Evolutionary conservation across 2,797 vertebrate species (phyloP).

Genomic region (Gadopsis marmoratus): DNA sequence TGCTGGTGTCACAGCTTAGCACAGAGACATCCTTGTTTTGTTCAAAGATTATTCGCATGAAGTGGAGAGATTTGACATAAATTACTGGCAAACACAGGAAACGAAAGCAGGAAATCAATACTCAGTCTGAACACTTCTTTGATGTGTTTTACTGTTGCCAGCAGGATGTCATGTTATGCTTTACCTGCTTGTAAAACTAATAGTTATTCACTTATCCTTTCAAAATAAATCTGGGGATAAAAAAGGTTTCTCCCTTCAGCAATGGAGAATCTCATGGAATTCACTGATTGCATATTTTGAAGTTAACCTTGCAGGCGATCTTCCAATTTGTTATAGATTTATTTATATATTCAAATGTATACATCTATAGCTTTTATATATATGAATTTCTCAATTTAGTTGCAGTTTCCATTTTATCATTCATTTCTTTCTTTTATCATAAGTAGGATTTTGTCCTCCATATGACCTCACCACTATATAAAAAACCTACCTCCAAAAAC

Average conservation of each 20-base stretch:
- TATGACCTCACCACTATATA: neutral
- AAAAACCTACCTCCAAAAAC: neutral
- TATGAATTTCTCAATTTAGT: neutral
- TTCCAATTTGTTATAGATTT: neutral
- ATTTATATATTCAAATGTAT: neutral
- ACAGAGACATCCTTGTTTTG: neutral
- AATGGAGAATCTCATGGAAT: neutral
- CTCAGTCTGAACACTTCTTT: neutral
- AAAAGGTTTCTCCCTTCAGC: neutral
- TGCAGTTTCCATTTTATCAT: neutral
- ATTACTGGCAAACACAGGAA: conserved; percentile 1
- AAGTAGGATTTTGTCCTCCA: neutral
- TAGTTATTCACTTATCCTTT: neutral
- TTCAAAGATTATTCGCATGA: neutral
- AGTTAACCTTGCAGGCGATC: neutral
- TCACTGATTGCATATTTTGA: neutral
- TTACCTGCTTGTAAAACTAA: neutral
- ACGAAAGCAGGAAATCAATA: neutral
- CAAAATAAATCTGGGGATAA: neutral
- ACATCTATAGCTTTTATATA: neutral
- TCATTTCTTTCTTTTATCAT: neutral
- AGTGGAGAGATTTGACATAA: neutral
- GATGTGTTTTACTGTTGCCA: neutral
- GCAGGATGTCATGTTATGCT: neutral
- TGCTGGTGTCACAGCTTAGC: neutral